Evolutionary conservation across 2,113 vertebrate genomes (phyloP), one percentile per base, ranked within the genome.

Genomic region (Istiophorus platypterus): DNA sequence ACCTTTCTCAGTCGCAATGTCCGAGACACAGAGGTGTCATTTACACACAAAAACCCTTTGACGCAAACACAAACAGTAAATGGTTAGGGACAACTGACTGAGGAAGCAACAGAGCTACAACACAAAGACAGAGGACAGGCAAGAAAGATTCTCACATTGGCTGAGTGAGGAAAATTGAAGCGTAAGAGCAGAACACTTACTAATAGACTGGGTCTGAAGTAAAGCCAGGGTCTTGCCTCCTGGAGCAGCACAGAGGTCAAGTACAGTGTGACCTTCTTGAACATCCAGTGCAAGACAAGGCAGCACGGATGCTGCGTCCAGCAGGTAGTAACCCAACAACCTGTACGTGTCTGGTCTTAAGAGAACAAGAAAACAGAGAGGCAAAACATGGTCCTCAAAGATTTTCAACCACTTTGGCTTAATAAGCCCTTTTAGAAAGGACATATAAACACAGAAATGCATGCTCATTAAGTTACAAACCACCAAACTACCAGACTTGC

Each of bases 221-320:
- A 99, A 87, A 49, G 97, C 96, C 84, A 99, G 84, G 1, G 95
- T 95, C 88, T 99, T 99, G 4, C 98, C 97, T 65, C 98, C 98
- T 0, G 98, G 98, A 52, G 97, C 98, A 0, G 97, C 98, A 80
- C 98, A 99, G 7, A 99, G 95, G 76, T 99, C 98, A 4, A 99
- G 95, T 51, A 99, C 96, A 0, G 39, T 82, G 68, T 99, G 95
- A 34, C 83, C 96, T 0, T 91, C 95, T 71, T 95, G 95, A 31
- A 99, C 93, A 0, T 92, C 84, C 58, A 99, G 95, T 0, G 96
- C 97, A 41, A 99, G 93, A 77, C 97, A 97, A 3, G 98, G 98
- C 42, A 99, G 91, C 41, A 99, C 82, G 13, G 98, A 99, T 0
- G 98, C 96, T 11, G 97, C 98, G 1, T 99, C 98, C 96, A 99